Base-by-base conservation (phyloP, 2,888 invertebrate species). In the Rambutsinella grinnellia region DNA sequence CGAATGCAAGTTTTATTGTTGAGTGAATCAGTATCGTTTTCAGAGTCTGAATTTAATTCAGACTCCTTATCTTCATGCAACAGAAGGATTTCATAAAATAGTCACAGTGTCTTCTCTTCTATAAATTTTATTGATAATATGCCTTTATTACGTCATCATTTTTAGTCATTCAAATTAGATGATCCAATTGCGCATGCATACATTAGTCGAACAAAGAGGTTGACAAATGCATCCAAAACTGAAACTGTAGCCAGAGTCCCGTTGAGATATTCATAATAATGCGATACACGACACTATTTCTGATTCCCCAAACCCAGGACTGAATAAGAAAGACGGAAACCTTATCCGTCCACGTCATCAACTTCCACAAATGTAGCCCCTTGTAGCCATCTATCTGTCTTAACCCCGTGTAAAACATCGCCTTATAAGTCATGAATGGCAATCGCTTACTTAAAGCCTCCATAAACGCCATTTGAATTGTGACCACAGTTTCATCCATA, bases 291-390 rank as follows among this genome's bases (percentile, higher is more conserved):
- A 5, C 17, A 19, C 3, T 27, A 36, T 15, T 70, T 44, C 61
- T 46, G n/a, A 71, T 17, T 1, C 17, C 13, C 58, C 74, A 65
- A 2, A 71, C n/a, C 28, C 47, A 51, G 0, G 5, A 21, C n/a
- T 53, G 19, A 17, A 71, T 5, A n/a, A 63, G 10, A 10, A 47
- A 47, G 5, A 61, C 17, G 19, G 54, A 72, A 1, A 62, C 8
- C 51, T 76, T 76, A 56, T 81, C 81, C 26, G 10, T n/a, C 53
- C 26, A 75, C 21, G 24, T 71, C 70, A 79, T 70, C 15, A 79
- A 19, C 49, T 44, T 49, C 26, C 60, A 76, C 3, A 79, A 19
- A 26, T 76, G 26, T 17, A 61, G 36, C 8, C 75, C 79, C 21
- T 66, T 23, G 46, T 46, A 76, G 8, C 53, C 72, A 5, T 58